Evolutionary conservation across 2,797 vertebrate genomes (phyloP), one percentile per base, ranked within the genome.

Genomic region (Sarcoramphus papa): DNA sequence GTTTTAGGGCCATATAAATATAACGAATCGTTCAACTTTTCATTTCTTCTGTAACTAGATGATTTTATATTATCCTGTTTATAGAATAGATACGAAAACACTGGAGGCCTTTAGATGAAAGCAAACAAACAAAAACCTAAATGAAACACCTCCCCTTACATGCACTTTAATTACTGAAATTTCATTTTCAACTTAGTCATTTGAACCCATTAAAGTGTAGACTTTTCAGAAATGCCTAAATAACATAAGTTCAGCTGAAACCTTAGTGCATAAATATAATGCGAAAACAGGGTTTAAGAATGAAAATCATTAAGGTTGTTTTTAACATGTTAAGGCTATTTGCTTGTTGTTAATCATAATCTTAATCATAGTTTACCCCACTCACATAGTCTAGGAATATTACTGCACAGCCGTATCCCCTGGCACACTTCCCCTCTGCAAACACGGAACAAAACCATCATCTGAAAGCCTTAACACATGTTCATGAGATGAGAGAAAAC

Each of bases 91-190:
- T 93, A 92, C 51, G 0, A 95, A 96, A 96, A 93, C 89, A 95
- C 93, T 95, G 87, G 92, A 94, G 96, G 91, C 95, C 75, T 91
- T 72, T 91, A 97, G 93, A 97, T 97, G 92, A 97, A 97, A 97
- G 95, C 95, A 96, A 97, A 94, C 95, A 96, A 97, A 97, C 92
- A 93, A 96, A 96, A 87, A 41, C 1, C 92, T 95, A 94, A 95
- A 96, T 97, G 94, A 97, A 96, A 97, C 96, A 95, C 94, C 94
- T 97, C 69, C 87, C 24, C 92, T 94, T 90, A 80, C 82, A 40
- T 28, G 65, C 51, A 86, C 65, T 96, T 95, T 94, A 96, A 96
- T 97, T 96, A 94, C 93, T 56, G 85, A 95, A 87, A 93, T 95
- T 95, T 95, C 57, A 85, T 94, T 95, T 97, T 95, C 94, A 75